Percentiles rank a stretch among this genome's conserved stretches.
Evolutionary conservation across 2,888 invertebrate species (phyloP).

Genomic region (Siphlonurus alternatus): DNA sequence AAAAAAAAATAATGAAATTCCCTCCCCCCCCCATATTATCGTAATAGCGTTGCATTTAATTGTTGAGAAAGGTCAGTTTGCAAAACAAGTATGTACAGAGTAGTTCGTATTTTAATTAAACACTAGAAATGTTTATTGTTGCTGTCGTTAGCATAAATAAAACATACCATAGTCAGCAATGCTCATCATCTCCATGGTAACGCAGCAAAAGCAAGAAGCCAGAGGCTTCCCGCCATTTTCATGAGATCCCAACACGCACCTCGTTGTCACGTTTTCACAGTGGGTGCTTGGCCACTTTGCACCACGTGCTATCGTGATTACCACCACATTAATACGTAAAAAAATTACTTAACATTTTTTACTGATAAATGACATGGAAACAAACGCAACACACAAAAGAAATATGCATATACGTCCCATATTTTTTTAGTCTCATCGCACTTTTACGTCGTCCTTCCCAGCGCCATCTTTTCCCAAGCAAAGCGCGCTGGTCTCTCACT

Average conservation of each 20-base stretch:
- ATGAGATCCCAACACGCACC: not conserved
- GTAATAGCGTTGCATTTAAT: too few species aligned
- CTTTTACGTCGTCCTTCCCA: not conserved
- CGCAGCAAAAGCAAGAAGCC: not conserved
- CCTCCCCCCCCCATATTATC: too few species aligned
- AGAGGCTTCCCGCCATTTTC: not conserved
- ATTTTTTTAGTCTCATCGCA: not conserved
- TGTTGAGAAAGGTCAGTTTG: too few species aligned
- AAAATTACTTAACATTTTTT: not conserved
- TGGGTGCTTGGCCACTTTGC: too few species aligned
- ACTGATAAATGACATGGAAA: not conserved
- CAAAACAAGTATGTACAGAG: too few species aligned
- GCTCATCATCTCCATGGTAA: not conserved
- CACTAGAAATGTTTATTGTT: too few species aligned
- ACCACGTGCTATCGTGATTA: not conserved
- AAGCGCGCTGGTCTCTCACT: not conserved
- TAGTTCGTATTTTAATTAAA: too few species aligned
- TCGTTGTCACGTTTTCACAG: not conserved
- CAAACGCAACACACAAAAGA: not conserved
- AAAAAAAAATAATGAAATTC: too few species aligned
- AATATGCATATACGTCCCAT: not conserved
- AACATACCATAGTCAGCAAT: too few species aligned
- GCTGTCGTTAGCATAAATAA: too few species aligned
- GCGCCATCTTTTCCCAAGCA: not conserved
- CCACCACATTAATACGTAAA: not conserved